phyloP scores from a whole-genome alignment of 1,140 invertebrate genomes.

The Pomacea maculata region DNA sequence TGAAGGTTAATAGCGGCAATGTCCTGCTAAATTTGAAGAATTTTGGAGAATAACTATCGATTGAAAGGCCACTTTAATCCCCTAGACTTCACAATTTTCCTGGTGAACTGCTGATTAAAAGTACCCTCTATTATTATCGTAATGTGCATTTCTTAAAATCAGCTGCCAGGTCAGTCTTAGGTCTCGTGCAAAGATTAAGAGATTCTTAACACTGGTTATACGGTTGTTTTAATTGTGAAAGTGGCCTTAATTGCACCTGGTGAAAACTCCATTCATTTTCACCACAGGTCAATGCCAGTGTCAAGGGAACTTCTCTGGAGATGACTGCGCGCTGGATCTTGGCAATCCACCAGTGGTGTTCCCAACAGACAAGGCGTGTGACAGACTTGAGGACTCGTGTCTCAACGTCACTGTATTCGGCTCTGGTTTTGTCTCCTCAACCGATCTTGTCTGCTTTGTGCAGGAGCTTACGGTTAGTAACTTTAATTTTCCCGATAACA shows the following conservation, averaged over 20 bases:
- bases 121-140: too few species aligned
- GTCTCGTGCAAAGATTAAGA: not conserved
- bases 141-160: too few species aligned
- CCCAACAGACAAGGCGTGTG: slow-evolving; percentile 30
- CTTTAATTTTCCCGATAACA: not conserved
- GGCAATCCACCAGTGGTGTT: slow-evolving; percentile 28
- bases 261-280: not conserved
- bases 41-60: too few species aligned
- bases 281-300: slow-evolving; percentile 37
- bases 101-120: too few species aligned
- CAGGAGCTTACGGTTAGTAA: slow-evolving; percentile 30
- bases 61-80: too few species aligned
- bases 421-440: slow-evolving; percentile 29
- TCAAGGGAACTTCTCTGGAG: slow-evolving; percentile 31
- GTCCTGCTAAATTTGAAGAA: too few species aligned
- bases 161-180: too few species aligned
- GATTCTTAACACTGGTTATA: not conserved
- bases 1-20: slow-evolving; percentile 22
- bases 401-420: slow-evolving; percentile 35
- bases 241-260: too few species aligned
- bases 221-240: too few species aligned
- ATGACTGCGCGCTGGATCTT: slow-evolving; percentile 34
- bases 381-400: slow-evolving; percentile 34
- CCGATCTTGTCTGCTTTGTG: slow-evolving; percentile 31
- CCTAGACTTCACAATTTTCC: too few species aligned